Conservation (phyloP, 2,888 invertebrate genomes). For the Eupithecia insigniata region DNA sequence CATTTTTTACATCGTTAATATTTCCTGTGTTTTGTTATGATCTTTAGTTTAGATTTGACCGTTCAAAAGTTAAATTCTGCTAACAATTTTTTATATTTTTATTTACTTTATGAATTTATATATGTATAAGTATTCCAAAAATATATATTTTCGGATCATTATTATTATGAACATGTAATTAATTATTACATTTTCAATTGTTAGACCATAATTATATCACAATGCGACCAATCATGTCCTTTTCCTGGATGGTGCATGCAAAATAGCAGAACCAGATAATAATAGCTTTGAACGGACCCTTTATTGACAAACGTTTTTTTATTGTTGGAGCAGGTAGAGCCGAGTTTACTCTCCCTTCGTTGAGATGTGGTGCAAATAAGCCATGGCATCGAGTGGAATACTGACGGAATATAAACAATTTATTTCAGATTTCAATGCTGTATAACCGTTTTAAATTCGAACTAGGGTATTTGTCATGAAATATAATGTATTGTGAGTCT, state of each 20-base stretch:
- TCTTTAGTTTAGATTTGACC: background rate
- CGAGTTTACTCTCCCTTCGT: slow-evolving; percentile 67
- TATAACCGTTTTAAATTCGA: background rate
- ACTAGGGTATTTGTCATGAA: background rate
- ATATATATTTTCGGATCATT: no score
- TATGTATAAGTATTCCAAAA: background rate
- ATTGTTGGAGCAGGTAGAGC: slow-evolving; percentile 77
- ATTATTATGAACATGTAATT: no score
- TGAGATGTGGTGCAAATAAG: slow-evolving; percentile 64
- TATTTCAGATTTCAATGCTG: background rate
- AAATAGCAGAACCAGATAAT: slow-evolving; percentile 34
- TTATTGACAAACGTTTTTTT: slow-evolving; percentile 69
- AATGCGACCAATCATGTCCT: background rate
- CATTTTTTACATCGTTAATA: slow-evolving; percentile 18
- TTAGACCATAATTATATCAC: background rate
- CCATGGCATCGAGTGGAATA: slow-evolving; percentile 53
- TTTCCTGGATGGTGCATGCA: slow-evolving; percentile 10
- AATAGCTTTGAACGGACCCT: slow-evolving; percentile 57
- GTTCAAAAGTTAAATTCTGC: background rate
- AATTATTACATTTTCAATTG: background rate
- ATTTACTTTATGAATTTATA: background rate
- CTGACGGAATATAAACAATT: slow-evolving; percentile 55
- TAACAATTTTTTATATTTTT: background rate
- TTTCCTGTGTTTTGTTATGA: slow-evolving; percentile 8
- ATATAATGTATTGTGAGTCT: background rate